Percentiles rank a stretch among this genome's conserved stretches.
Evolutionary conservation across 2,113 vertebrate species (phyloP).

Genomic region (Ploceus nigricollis): DNA sequence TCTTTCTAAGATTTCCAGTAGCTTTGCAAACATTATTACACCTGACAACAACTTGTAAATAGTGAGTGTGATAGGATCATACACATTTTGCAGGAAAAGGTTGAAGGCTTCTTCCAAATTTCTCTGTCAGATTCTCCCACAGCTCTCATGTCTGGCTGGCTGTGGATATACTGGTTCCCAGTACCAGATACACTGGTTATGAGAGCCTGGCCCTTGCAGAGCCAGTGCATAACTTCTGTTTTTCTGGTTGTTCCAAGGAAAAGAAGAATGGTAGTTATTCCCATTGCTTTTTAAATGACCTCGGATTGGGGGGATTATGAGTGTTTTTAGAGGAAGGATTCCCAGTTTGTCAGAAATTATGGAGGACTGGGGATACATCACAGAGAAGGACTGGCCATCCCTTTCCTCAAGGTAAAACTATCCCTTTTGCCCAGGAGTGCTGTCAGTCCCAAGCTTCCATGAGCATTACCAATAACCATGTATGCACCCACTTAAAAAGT

Average conservation of each 20-base stretch:
- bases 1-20: neutral
- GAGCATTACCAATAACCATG: neutral
- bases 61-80: neutral
- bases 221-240: neutral
- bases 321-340: neutral
- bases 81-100: neutral
- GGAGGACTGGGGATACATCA: neutral
- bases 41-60: neutral
- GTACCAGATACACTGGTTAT: neutral
- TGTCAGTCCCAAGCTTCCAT: neutral
- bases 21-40: neutral
- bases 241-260: neutral
- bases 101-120: neutral
- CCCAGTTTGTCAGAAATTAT: neutral
- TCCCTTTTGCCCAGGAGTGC: neutral
- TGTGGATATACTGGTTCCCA: neutral
- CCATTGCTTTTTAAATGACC: neutral
- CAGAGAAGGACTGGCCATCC: neutral
- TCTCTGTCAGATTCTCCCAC: neutral
- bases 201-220: neutral
- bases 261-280: neutral
- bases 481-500: slow-evolving; percentile 5
- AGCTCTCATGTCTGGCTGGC: neutral
- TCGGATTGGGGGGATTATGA: neutral
- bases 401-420: neutral